Evolutionary conservation across 2,888 invertebrate genomes (phyloP).

Genomic region (Gymnosoma rotundatum): DNA sequence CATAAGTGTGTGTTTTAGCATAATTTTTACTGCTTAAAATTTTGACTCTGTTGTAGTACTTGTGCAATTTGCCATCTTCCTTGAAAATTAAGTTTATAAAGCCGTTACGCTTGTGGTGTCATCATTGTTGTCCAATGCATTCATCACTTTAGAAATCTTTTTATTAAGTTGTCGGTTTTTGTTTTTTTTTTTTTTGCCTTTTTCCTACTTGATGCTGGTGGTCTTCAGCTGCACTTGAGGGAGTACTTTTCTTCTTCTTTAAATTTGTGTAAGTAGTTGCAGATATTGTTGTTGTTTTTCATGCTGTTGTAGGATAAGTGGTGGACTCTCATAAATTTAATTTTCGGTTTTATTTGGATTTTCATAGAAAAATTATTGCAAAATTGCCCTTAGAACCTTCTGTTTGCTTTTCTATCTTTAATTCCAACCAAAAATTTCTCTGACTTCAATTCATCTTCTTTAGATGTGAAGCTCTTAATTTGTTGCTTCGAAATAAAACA

Average conservation of each 20-base stretch:
- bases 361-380: slow-evolving; percentile 39
- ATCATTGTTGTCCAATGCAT: slow-evolving; percentile 69
- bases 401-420: not conserved
- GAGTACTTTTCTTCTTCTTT: slow-evolving; percentile 4
- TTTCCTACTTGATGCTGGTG: slow-evolving; percentile 6
- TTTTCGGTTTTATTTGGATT: slow-evolving; percentile 59
- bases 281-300: slow-evolving; percentile 27
- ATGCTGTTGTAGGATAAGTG: slow-evolving; percentile 47
- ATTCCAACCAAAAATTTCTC: slow-evolving; percentile 6
- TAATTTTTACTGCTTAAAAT: slow-evolving; percentile 40
- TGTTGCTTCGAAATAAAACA: slow-evolving; percentile 25
- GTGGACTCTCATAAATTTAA: slow-evolving; percentile 56
- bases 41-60: slow-evolving; percentile 1
- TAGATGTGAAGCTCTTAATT: slow-evolving; percentile 29
- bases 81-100: slow-evolving; percentile 50
- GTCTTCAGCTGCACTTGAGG: slow-evolving; percentile 39
- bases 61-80: not conserved
- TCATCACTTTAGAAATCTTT: slow-evolving; percentile 66
- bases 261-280: slow-evolving; percentile 1
- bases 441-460: slow-evolving; percentile 10
- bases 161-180: slow-evolving; percentile 41
- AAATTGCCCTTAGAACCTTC: not conserved
- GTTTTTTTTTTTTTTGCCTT: slow-evolving; percentile 10
- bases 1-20: slow-evolving; percentile 29
- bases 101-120: slow-evolving; percentile 63